Conservation (phyloP, 2,797 vertebrate genomes). For the Alca torda region DNA sequence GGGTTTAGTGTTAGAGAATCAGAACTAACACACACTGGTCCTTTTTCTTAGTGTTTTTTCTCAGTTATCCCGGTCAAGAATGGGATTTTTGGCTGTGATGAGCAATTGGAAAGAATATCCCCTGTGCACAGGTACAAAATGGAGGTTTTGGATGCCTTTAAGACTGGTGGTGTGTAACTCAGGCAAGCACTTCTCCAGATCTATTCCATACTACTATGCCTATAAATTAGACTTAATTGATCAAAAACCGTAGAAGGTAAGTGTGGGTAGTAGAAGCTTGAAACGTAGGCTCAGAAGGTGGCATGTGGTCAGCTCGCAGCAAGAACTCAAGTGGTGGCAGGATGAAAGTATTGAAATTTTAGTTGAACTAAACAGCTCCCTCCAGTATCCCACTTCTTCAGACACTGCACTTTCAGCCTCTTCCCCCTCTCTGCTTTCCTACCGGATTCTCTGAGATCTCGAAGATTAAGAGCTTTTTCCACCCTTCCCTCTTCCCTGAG, state of each 20-base stretch:
- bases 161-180: not conserved
- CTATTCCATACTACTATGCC: not conserved
- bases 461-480: not conserved
- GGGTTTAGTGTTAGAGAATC: not conserved
- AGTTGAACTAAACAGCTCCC: not conserved
- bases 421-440: not conserved
- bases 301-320: not conserved
- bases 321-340: not conserved
- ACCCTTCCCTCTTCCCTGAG: not conserved
- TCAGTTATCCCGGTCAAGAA: not conserved
- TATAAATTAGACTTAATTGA: not conserved
- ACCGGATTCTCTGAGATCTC: not conserved
- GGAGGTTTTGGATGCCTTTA: not conserved
- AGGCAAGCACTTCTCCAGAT: not conserved
- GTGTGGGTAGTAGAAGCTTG: not conserved
- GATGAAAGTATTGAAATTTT: not conserved
- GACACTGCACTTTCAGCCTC: not conserved
- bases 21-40: not conserved
- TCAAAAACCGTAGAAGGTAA: not conserved
- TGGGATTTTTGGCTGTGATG: not conserved
- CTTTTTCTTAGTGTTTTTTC: not conserved
- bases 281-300: not conserved
- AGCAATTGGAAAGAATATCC: not conserved
- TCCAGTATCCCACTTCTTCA: not conserved
- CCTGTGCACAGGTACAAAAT: not conserved